phyloP scores from a whole-genome alignment of 2,113 vertebrate species.

The Saccopteryx leptura region DNA sequence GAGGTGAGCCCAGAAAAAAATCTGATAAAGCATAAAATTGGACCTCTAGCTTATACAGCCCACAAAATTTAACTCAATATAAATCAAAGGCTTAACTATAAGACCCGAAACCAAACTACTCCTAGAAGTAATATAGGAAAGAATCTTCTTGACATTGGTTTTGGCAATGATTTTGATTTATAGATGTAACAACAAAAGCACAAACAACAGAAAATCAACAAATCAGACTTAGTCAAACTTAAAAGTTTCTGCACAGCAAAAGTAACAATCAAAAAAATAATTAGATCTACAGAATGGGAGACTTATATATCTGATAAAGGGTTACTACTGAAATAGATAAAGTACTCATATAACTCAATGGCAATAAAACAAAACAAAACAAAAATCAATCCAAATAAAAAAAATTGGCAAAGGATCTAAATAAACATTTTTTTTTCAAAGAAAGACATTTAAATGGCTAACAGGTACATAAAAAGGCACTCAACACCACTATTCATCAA shows the following conservation, averaged over 20 bases:
- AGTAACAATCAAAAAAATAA: neutral
- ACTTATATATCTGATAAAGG: neutral
- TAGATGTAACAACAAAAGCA: neutral
- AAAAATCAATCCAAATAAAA: neutral
- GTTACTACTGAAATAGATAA: neutral
- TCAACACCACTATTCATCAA: neutral
- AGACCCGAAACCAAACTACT: neutral
- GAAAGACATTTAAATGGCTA: neutral
- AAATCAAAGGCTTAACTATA: neutral
- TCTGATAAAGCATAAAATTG: neutral
- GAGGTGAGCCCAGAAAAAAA: neutral
- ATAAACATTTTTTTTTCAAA: neutral
- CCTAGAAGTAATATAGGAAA: neutral
- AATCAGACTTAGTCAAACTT: neutral
- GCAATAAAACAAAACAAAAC: neutral
- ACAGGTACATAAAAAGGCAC: neutral
- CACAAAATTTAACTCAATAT: neutral
- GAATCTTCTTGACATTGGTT: neutral
- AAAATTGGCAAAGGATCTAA: neutral
- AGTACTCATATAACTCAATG: neutral
- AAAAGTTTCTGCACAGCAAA: neutral
- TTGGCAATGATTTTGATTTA: neutral
- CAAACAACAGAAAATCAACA: neutral
- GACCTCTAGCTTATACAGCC: neutral
- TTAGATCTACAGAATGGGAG: neutral